A percentile compares a stretch with the other conserved stretches of the same genome.
phyloP scores from a whole-genome alignment of 2,113 vertebrate genomes.

The Cyanistes caeruleus region DNA sequence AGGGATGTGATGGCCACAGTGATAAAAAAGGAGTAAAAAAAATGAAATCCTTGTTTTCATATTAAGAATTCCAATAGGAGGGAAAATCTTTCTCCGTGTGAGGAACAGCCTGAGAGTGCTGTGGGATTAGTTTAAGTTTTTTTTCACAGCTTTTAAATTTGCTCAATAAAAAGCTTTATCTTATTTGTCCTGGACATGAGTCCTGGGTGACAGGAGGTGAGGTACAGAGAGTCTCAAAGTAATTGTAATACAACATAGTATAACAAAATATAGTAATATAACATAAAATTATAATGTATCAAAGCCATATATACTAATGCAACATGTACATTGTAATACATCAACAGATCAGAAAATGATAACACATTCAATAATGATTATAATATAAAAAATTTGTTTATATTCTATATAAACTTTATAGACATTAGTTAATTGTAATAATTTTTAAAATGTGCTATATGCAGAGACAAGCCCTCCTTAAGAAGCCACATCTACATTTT shows the following conservation, averaged over 20 bases:
- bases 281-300: not conserved
- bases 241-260: not conserved
- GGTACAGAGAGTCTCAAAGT: not conserved
- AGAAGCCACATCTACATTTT: not conserved
- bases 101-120: not conserved
- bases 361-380: no score
- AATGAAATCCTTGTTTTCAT: not conserved
- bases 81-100: not conserved
- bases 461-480: not conserved
- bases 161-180: not conserved
- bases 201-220: not conserved
- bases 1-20: not conserved
- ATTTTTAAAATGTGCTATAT: not conserved
- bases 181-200: rapidly evolving
- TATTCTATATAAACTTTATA: not conserved
- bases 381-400: no score
- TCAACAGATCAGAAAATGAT: not conserved
- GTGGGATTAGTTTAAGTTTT: not conserved
- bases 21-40: not conserved
- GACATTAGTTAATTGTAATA: not conserved
- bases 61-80: not conserved
- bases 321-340: not conserved
- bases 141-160: not conserved
- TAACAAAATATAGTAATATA: no score
- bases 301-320: not conserved